Conservation (phyloP, 2,888 invertebrate genomes). For the Ormyrus rosae region DNA sequence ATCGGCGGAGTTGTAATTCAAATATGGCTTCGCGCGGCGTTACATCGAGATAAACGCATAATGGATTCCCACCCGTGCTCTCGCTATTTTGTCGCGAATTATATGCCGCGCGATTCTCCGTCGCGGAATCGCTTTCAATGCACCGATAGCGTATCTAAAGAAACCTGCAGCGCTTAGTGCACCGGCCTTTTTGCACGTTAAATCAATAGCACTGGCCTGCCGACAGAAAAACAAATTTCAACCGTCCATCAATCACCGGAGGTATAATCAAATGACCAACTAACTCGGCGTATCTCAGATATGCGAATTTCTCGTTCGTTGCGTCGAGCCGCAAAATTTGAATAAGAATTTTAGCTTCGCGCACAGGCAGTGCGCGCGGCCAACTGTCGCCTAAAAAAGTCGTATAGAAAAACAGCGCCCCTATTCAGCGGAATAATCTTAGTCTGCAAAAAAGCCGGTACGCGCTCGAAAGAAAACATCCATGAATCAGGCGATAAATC, state of each 20-base stretch:
- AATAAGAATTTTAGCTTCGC: not conserved
- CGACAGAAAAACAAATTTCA: not conserved
- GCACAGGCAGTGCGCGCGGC: not conserved
- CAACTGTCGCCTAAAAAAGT: too few relatives aligned
- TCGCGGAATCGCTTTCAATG: not conserved
- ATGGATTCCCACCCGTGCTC: not conserved
- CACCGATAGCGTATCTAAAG: too few relatives aligned
- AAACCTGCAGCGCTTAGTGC: not conserved
- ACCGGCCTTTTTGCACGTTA: too few relatives aligned
- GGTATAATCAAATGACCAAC: not conserved
- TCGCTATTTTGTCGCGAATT: not conserved
- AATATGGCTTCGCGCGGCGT: too few relatives aligned
- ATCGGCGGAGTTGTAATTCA: too few relatives aligned
- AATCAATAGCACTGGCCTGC: too few relatives aligned
- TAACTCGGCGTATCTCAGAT: not conserved
- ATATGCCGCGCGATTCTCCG: not conserved
- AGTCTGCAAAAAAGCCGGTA: not conserved
- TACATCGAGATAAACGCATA: not conserved
- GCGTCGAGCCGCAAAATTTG: not conserved
- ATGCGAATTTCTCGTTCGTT: not conserved
- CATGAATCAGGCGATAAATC: conserved; percentile 41
- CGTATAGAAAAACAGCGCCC: too few relatives aligned
- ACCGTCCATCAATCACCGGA: not conserved
- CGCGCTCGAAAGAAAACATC: too few relatives aligned
- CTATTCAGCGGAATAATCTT: too few relatives aligned